These are phyloP conservation scores for Laupala kohalensis DNA, from an alignment of 1,140 invertebrate species.

Conservation along the genomic window DNA sequence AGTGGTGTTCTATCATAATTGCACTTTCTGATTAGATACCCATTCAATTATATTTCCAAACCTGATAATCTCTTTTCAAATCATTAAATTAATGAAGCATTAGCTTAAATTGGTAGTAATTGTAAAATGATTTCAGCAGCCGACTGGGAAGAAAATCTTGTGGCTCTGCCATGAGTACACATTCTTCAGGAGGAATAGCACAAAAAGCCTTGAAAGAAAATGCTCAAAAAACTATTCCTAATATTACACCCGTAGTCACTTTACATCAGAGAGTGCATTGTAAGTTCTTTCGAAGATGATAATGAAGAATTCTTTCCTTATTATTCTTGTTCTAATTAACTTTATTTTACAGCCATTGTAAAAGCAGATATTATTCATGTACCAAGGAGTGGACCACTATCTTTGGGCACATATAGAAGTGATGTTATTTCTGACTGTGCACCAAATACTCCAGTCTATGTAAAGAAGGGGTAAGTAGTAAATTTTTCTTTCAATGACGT, in stretches of 20 bases:
- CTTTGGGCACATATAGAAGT: not conserved
- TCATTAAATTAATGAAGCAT: too few relatives aligned
- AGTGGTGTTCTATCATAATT: too few relatives aligned
- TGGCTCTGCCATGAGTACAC: not conserved
- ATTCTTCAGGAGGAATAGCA: not conserved
- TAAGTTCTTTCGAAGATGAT: not conserved
- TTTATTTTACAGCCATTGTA: not conserved
- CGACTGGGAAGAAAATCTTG: not conserved
- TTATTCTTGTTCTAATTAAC: too few relatives aligned
- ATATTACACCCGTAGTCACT: not conserved
- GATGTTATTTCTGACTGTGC: not conserved
- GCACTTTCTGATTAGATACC: too few relatives aligned
- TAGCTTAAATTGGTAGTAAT: too few relatives aligned
- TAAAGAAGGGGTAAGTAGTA: not conserved
- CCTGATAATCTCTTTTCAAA: too few relatives aligned
- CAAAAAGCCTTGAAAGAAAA: not conserved
- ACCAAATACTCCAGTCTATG: not conserved
- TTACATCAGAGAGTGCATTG: not conserved
- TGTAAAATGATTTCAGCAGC: not conserved
- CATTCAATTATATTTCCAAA: too few relatives aligned
- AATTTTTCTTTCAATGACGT: not conserved
- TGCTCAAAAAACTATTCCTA: not conserved
- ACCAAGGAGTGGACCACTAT: not conserved
- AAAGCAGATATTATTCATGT: not conserved
- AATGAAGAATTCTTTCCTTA: not conserved